These are phyloP conservation scores for Aphodius granarius DNA, from an alignment of 2,888 invertebrate genomes.

Conservation along the genomic window DNA sequence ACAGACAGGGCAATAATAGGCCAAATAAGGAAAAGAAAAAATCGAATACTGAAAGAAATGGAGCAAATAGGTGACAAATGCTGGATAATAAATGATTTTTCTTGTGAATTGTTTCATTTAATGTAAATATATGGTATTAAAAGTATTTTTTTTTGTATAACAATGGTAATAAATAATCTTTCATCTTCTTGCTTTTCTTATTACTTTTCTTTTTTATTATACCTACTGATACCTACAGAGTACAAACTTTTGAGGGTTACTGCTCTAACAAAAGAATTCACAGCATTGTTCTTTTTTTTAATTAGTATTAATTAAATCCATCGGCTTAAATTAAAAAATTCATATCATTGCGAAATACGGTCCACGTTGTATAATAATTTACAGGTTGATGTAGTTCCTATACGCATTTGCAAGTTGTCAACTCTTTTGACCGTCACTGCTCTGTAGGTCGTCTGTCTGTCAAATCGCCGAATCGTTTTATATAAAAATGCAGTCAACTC, in stretches of 20 bases:
- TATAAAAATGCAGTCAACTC: conserved; percentile 54
- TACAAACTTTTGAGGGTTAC: neutral
- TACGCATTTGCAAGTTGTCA: neutral
- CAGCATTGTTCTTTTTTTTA: neutral
- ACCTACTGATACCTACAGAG: too few relatives aligned
- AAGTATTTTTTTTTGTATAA: neutral
- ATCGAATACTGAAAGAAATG: neutral
- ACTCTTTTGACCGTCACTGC: conserved; percentile 6
- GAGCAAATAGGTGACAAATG: neutral
- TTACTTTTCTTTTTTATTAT: neutral
- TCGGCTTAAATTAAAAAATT: neutral
- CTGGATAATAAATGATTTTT: neutral
- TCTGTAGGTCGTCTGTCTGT: conserved; percentile 5
- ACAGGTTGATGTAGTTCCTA: neutral
- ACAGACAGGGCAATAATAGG: neutral
- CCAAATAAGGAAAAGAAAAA: neutral
- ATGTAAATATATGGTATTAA: neutral
- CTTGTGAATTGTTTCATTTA: neutral
- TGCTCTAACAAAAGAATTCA: neutral
- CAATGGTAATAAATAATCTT: too few relatives aligned
- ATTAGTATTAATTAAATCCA: neutral
- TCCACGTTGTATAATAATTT: neutral
- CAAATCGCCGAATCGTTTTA: neutral
- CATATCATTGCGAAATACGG: neutral
- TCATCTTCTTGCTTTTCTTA: too few relatives aligned